Conservation (phyloP, 35 echinoderm and acorn worm species). For the Lytechinus pictus region DNA sequence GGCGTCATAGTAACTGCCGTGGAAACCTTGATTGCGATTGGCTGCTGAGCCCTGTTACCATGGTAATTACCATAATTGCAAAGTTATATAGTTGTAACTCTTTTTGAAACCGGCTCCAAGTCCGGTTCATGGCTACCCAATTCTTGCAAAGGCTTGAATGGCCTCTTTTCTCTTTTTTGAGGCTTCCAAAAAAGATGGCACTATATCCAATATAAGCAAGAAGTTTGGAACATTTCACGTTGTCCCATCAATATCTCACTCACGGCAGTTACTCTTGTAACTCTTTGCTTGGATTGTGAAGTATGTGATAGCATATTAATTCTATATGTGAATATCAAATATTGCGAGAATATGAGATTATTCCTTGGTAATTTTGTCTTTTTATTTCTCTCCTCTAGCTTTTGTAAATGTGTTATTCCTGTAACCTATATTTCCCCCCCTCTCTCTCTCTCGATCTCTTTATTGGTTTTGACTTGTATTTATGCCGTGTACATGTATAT, state of each 20-base stretch:
- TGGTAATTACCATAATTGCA: too few relatives aligned
- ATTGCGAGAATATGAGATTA: not conserved
- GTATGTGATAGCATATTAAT: not conserved
- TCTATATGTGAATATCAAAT: conserved; percentile 20
- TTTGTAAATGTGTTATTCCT: not conserved
- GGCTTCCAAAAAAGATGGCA: too few relatives aligned
- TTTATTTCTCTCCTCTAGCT: not conserved
- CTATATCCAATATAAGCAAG: too few relatives aligned
- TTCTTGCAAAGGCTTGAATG: too few relatives aligned
- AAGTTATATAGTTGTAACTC: too few relatives aligned
- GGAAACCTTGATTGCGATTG: too few relatives aligned
- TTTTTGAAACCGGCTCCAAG: too few relatives aligned
- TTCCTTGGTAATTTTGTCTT: not conserved
- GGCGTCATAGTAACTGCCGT: too few relatives aligned
- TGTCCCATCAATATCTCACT: not conserved
- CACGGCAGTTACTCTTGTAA: not conserved
- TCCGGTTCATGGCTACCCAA: too few relatives aligned
- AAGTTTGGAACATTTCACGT: not conserved
- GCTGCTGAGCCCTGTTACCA: too few relatives aligned
- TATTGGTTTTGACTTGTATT: conserved; percentile 25
- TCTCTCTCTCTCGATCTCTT: not conserved
- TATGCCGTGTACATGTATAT: conserved; percentile 49
- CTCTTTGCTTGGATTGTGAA: not conserved
- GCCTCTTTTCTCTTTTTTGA: too few relatives aligned
- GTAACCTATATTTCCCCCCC: not conserved